phyloP scores from a whole-genome alignment of 37 sponge, comb jelly and placozoan genomes.

The Cladorhizidae sp. region DNA sequence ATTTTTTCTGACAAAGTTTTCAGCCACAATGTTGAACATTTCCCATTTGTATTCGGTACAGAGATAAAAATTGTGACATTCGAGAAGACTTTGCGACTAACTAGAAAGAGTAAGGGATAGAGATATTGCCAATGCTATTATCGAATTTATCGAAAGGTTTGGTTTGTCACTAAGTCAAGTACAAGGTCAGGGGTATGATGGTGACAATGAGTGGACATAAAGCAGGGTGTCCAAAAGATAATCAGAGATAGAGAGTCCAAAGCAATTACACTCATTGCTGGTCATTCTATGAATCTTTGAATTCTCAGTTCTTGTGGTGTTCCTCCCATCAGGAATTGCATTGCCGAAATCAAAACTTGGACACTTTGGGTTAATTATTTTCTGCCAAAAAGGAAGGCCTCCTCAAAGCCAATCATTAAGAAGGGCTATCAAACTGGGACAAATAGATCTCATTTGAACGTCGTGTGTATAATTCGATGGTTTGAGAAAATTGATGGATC shows the following conservation, averaged over 20 bases:
- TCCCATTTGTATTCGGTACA: slow-evolving; percentile 5
- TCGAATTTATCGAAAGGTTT: slow-evolving; percentile 18
- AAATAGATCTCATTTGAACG: slow-evolving; percentile 33
- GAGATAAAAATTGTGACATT: slow-evolving; percentile 9
- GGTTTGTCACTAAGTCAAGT: slow-evolving; percentile 50
- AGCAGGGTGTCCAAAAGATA: slow-evolving; percentile 59
- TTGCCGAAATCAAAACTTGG: slow-evolving; percentile 44
- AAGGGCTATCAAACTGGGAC: background rate
- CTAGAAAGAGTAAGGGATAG: slow-evolving; percentile 48
- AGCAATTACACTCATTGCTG: slow-evolving; percentile 63
- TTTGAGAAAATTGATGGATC: slow-evolving; percentile 71
- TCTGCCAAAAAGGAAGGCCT: slow-evolving; percentile 58
- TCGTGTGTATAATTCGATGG: slow-evolving; percentile 69
- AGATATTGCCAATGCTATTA: slow-evolving; percentile 62
- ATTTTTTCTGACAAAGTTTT: slow-evolving; percentile 63
- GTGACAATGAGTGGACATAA: slow-evolving; percentile 70
- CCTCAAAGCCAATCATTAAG: slow-evolving; percentile 32
- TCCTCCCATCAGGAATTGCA: slow-evolving; percentile 26
- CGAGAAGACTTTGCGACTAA: slow-evolving; percentile 52
- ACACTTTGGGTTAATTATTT: slow-evolving; percentile 51
- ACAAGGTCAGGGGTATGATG: slow-evolving; percentile 71
- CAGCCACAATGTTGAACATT: slow-evolving; percentile 63
- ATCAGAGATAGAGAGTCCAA: slow-evolving; percentile 61
- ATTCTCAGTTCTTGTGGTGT: slow-evolving; percentile 52
- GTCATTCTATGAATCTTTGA: slow-evolving; percentile 55